These are phyloP conservation scores for Ammodytes dubius DNA, from an alignment of 2,113 vertebrate species.

Conservation along the genomic window DNA sequence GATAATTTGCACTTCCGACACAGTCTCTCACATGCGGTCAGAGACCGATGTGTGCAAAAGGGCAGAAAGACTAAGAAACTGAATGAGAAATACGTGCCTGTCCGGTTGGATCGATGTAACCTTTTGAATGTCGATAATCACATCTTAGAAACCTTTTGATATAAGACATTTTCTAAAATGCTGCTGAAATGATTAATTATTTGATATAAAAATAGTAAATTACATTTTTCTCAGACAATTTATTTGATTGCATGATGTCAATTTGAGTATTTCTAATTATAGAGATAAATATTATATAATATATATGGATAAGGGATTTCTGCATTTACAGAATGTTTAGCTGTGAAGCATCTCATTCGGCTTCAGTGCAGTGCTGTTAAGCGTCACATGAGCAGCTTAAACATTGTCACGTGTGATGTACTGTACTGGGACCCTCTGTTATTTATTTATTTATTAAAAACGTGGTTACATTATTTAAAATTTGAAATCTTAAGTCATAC, in stretches of 20 bases:
- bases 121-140: background rate
- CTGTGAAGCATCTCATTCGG: background rate
- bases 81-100: background rate
- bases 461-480: too few species aligned
- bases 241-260: background rate
- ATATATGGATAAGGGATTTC: background rate
- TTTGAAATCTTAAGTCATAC: too few species aligned
- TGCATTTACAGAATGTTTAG: background rate
- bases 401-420: background rate
- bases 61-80: conserved; percentile 77
- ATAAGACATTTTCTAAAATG: background rate
- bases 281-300: background rate
- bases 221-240: background rate
- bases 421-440: background rate
- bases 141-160: background rate
- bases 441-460: background rate
- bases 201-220: background rate
- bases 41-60: conserved; percentile 78
- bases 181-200: background rate
- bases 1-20: conserved; percentile 77
- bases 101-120: background rate
- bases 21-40: conserved; percentile 71
- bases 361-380: background rate
- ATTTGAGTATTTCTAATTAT: background rate
- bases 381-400: background rate